phyloP scores from a whole-genome alignment of 2,888 invertebrate genomes.

The Ectobius pallidus region DNA sequence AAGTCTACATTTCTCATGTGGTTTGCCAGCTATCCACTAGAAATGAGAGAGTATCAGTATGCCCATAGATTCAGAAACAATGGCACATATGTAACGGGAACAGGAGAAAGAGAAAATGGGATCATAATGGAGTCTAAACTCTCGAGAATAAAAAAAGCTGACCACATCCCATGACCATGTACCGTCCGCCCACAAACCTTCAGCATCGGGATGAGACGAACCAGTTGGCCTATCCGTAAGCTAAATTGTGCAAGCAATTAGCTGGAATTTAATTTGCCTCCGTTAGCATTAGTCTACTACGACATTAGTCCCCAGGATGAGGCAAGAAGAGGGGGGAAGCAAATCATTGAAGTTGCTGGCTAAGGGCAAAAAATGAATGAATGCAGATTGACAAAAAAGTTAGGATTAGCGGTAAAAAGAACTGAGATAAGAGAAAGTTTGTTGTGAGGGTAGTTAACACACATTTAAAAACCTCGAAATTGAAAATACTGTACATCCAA shows the following conservation, averaged over 20 bases:
- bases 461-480: background rate
- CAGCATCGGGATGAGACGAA: background rate
- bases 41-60: too few relatives aligned
- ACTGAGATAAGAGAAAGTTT: background rate
- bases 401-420: background rate
- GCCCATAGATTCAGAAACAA: too few relatives aligned
- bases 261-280: constrained; percentile 33
- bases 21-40: too few relatives aligned
- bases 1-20: too few relatives aligned
- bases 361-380: constrained; percentile 19
- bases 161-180: constrained; percentile 9
- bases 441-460: background rate
- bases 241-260: constrained; percentile 32
- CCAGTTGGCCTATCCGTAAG: background rate
- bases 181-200: background rate
- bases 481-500: background rate
- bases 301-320: constrained; percentile 9
- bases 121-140: background rate
- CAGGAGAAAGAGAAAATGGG: background rate
- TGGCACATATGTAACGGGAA: too few relatives aligned
- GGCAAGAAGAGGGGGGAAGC: background rate
- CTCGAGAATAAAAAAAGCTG: background rate
- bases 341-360: constrained; percentile 7
- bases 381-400: background rate
- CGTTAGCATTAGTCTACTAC: constrained; percentile 4